Evolutionary conservation across 2,888 invertebrate genomes (phyloP), one percentile per base, ranked within the genome.

Genomic region (Sphaerophoria rueppellii): DNA sequence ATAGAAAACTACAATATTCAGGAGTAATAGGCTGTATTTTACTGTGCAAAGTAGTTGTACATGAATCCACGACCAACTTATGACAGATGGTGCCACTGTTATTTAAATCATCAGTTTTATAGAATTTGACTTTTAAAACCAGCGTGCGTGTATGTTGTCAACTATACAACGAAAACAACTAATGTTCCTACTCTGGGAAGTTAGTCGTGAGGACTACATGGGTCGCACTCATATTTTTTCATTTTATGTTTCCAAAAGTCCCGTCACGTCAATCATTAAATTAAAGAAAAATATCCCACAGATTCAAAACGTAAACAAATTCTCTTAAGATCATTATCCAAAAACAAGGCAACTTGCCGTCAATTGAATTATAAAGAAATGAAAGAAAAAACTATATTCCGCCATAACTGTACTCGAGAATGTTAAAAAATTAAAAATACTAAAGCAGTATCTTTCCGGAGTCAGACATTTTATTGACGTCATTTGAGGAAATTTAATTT

Each of bases 401-500:
- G 24, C 24, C 24, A 24, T 2, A n/a, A n/a, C n/a, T n/a, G n/a
- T 24, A 24, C 24, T 24, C 24, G 24, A 24, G 2, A 24, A 24
- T 24, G 24, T 24, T 35, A n/a, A 12, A 34, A 48, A 32, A 61
- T n/a, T 57, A 35, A 57, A 6, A 35, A 37, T 16, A 5, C 14
- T 0, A 37, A n/a, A n/a, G 9, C 9, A 58, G 9, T 63, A 61
- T 50, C 43, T n/a, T 58, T 82, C 72, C 48, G 70, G 70, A 82
- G 78, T 78, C 70, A 74, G 82, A 82, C 78, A 78, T 58, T 78
- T 67, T 58, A 78, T 54, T 78, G 82, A 82, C 69, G 69, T 61
- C 37, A 57, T 67, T 77, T 55, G 60, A 77, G 67, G 35, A 61
- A 77, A 61, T 73, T 69, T 67, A 63, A 50, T 65, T 73, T 50